These are phyloP conservation scores for Paraescarpia echinospica DNA, from an alignment of 1,140 invertebrate species.

Conservation along the genomic window DNA sequence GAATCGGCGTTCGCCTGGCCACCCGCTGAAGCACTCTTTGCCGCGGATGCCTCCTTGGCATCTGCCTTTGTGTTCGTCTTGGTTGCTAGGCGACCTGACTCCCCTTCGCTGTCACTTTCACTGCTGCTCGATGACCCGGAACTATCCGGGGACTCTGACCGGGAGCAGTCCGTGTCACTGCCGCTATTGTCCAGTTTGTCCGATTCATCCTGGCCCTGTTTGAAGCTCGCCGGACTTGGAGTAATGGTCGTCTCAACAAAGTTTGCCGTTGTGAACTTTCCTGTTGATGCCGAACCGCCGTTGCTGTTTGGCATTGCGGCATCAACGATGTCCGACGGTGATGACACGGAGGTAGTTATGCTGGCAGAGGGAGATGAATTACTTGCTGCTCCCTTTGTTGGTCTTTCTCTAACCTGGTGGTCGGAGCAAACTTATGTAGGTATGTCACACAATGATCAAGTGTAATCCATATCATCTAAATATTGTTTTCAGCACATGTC, in stretches of 20 bases:
- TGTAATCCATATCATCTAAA: too few species aligned
- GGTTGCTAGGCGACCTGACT: slow-evolving; percentile 33
- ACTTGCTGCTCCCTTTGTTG: not conserved
- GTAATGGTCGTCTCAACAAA: slow-evolving; percentile 59
- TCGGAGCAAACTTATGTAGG: not conserved
- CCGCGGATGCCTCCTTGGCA: not conserved
- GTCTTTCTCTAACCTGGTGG: not conserved
- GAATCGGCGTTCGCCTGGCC: not conserved
- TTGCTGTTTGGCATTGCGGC: slow-evolving; percentile 2
- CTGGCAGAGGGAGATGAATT: not conserved
- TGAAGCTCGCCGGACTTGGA: slow-evolving; percentile 40
- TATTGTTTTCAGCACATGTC: too few species aligned
- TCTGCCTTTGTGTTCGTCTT: slow-evolving; percentile 11
- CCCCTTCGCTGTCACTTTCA: not conserved
- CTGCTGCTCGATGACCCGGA: not conserved
- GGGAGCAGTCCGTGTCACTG: not conserved
- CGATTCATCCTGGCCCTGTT: not conserved
- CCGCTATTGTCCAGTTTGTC: slow-evolving; percentile 30
- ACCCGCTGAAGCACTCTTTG: not conserved
- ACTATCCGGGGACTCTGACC: slow-evolving; percentile 20
- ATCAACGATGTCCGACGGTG: slow-evolving; percentile 9
- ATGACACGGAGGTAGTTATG: not conserved
- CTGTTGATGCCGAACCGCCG: slow-evolving; percentile 20
- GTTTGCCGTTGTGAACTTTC: slow-evolving; percentile 64
- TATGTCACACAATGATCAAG: too few species aligned